phyloP scores from a whole-genome alignment of 1,140 invertebrate species.

The Dendrolimus punctatus region DNA sequence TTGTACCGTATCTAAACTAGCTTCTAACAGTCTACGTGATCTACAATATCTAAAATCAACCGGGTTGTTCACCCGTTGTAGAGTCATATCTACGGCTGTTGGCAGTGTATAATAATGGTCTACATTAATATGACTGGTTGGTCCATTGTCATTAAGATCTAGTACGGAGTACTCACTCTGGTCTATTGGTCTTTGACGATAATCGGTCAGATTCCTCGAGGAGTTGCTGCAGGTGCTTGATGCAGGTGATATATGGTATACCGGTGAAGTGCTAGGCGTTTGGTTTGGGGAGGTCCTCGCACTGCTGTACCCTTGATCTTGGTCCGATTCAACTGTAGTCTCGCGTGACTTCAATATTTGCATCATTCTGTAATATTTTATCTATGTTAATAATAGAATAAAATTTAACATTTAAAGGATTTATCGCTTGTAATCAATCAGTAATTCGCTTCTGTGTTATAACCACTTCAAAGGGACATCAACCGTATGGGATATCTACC shows the following conservation, averaged over 20 bases:
- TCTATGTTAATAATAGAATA: background rate
- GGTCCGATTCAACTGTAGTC: slow-evolving; percentile 29
- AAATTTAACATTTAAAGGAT: background rate
- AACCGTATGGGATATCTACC: slow-evolving; percentile 46
- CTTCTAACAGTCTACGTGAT: slow-evolving; percentile 43
- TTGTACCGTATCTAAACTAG: slow-evolving; percentile 37
- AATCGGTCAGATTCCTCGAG: slow-evolving; percentile 24
- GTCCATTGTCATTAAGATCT: slow-evolving; percentile 31
- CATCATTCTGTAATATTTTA: slow-evolving; percentile 50
- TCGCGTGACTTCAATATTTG: slow-evolving; percentile 51
- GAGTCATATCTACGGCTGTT: slow-evolving; percentile 26
- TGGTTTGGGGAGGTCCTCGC: slow-evolving; percentile 49
- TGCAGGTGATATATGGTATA: slow-evolving; percentile 33
- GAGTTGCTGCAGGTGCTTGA: slow-evolving; percentile 38
- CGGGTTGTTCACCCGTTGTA: slow-evolving; percentile 36
- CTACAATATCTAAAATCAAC: slow-evolving; percentile 44
- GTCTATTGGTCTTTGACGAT: slow-evolving; percentile 31
- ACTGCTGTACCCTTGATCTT: slow-evolving; percentile 55
- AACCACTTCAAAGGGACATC: slow-evolving; percentile 47
- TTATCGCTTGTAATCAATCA: slow-evolving; percentile 15
- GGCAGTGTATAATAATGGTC: slow-evolving; percentile 33
- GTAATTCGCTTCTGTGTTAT: slow-evolving; percentile 51
- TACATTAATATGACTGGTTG: slow-evolving; percentile 13
- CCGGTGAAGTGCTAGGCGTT: slow-evolving; percentile 43
- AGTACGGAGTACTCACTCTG: slow-evolving; percentile 30